Evolutionary conservation across 1,140 invertebrate genomes (phyloP).

Genomic region (Pseudomyrmex concolor): DNA sequence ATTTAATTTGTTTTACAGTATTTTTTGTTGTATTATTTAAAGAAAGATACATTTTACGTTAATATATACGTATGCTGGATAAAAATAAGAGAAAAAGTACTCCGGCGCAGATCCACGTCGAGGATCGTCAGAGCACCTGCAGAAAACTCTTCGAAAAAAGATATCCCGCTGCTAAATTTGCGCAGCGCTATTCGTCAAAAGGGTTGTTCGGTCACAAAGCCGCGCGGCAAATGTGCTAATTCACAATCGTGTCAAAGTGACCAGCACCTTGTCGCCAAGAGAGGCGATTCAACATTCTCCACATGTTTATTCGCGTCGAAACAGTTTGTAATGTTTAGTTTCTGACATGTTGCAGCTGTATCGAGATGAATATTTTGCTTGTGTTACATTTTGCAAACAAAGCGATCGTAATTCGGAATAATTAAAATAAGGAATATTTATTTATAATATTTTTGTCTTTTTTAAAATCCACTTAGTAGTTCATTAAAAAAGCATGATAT

Average conservation of each 20-base stretch:
- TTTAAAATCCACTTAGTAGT: no score
- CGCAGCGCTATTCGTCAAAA: conserved; percentile 39
- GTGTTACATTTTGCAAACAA: not conserved
- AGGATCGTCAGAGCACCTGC: not conserved
- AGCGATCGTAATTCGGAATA: not conserved
- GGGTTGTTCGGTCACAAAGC: conserved; percentile 46
- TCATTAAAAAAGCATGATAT: no score
- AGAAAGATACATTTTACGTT: not conserved
- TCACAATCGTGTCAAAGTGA: conserved; percentile 40
- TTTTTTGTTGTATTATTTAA: not conserved
- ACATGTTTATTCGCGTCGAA: conserved; percentile 14
- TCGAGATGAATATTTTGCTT: not conserved
- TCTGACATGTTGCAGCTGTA: conserved; percentile 2
- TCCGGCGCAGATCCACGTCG: not conserved
- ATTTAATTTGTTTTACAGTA: not conserved
- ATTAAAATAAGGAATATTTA: not conserved
- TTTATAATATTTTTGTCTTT: no score
- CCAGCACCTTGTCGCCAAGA: conserved; percentile 41
- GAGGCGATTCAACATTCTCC: conserved; percentile 2
- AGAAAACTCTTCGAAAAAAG: not conserved
- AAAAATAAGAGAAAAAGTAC: not conserved
- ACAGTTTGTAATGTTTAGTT: conserved; percentile 1
- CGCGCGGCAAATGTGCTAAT: conserved; percentile 56
- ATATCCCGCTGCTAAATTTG: conserved; percentile 58
- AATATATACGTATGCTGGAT: no score